Conservation (phyloP, 2,888 invertebrate genomes). For the Agonopterix alstromeriana region DNA sequence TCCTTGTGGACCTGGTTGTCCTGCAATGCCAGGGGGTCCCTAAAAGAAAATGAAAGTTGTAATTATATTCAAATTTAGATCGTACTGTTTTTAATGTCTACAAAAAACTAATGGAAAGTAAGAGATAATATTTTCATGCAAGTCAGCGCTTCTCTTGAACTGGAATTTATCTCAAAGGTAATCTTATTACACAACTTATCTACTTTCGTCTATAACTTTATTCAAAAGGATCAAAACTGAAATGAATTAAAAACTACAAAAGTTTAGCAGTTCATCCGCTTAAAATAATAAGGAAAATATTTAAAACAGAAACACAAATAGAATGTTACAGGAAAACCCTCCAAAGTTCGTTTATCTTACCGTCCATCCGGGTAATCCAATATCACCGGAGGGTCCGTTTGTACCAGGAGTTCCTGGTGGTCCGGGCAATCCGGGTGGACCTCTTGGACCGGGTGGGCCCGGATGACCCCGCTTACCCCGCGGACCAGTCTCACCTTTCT, state of each 20-base stretch:
- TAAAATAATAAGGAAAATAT: constrained; percentile 3
- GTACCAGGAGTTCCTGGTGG: constrained; percentile 83
- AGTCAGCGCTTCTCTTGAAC: background rate
- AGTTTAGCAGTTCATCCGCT: background rate
- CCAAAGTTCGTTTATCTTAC: constrained; percentile 36
- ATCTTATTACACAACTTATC: too few relatives aligned
- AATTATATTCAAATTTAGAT: constrained; percentile 8
- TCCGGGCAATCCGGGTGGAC: constrained; percentile 83
- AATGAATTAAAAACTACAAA: too few relatives aligned
- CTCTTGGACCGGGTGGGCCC: constrained; percentile 87
- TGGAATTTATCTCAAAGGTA: background rate
- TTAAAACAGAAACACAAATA: constrained; percentile 1
- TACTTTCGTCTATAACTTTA: too few relatives aligned
- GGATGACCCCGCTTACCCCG: constrained; percentile 82
- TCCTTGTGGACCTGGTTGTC: constrained; percentile 77
- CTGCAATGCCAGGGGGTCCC: constrained; percentile 85
- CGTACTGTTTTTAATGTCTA: too few relatives aligned
- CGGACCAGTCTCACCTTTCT: constrained; percentile 62
- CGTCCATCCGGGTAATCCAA: constrained; percentile 89
- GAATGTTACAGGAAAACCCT: constrained; percentile 3
- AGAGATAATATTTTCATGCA: background rate
- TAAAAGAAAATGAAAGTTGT: constrained; percentile 19
- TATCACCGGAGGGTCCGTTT: constrained; percentile 83
- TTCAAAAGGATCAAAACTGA: too few relatives aligned
- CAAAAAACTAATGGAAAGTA: too few relatives aligned